These are phyloP conservation scores for Labia minor DNA, from an alignment of 2,888 invertebrate species.

Conservation along the genomic window DNA sequence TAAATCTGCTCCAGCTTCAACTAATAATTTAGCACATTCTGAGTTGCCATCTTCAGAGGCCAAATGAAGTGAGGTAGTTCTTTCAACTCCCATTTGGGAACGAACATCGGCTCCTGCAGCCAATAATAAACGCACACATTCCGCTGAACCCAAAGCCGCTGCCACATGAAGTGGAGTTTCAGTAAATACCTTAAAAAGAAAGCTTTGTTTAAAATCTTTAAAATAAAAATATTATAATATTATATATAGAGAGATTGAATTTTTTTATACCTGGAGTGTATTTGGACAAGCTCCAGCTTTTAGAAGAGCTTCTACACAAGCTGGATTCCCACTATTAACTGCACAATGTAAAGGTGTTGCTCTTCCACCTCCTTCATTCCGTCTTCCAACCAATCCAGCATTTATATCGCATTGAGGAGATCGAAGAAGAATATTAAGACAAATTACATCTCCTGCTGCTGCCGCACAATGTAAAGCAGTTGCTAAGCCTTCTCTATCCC, in stretches of 20 bases:
- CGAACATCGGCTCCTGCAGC: slow-evolving; percentile 69
- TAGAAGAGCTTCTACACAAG: slow-evolving; percentile 61
- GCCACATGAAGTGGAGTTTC: slow-evolving; percentile 78
- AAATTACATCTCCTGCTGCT: slow-evolving; percentile 48
- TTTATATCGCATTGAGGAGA: slow-evolving; percentile 65
- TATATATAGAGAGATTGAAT: slow-evolving; percentile 14
- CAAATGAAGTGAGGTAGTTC: slow-evolving; percentile 72
- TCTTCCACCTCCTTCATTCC: slow-evolving; percentile 26
- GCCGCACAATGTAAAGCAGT: slow-evolving; percentile 72
- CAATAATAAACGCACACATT: slow-evolving; percentile 60
- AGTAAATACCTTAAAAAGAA: slow-evolving; percentile 53
- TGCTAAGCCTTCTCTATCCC: slow-evolving; percentile 58
- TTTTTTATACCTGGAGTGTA: slow-evolving; percentile 54
- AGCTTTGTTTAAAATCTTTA: too few species aligned
- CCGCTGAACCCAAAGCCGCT: slow-evolving; percentile 57
- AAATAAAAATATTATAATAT: background rate
- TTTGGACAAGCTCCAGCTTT: slow-evolving; percentile 72
- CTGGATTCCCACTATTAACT: slow-evolving; percentile 60
- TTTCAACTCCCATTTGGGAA: slow-evolving; percentile 57
- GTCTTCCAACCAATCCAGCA: slow-evolving; percentile 46
- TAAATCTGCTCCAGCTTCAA: slow-evolving; percentile 65
- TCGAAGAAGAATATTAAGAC: slow-evolving; percentile 52
- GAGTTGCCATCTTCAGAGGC: slow-evolving; percentile 79
- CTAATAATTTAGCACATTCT: slow-evolving; percentile 59
- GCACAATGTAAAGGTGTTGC: slow-evolving; percentile 76